A percentile compares a stretch with the other conserved stretches of the same genome.
phyloP scores from a whole-genome alignment of 2,888 invertebrate genomes.

The Agelastica alni region DNA sequence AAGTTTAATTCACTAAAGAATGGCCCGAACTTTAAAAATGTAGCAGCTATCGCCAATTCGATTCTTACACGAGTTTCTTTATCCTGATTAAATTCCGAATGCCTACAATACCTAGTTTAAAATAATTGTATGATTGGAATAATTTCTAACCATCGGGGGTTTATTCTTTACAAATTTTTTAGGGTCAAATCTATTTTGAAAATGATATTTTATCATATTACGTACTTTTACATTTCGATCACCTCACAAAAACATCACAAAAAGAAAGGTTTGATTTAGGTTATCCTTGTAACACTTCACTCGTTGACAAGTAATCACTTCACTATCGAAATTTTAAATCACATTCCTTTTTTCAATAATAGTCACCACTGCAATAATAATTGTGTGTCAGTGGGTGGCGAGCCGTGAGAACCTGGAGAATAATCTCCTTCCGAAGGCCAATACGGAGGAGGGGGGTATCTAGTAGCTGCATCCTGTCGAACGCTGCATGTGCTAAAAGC shows the following conservation, averaged over 20 bases:
- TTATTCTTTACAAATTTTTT: too few species aligned
- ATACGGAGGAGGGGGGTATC: constrained; percentile 42
- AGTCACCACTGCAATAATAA: constrained; percentile 53
- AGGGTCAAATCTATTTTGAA: too few species aligned
- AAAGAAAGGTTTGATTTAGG: constrained; percentile 18
- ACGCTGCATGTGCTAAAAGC: constrained; percentile 62
- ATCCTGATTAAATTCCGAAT: too few species aligned
- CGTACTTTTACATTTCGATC: constrained; percentile 1
- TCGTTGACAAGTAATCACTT: constrained; percentile 2
- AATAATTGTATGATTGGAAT: too few species aligned
- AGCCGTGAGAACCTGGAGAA: constrained; percentile 49
- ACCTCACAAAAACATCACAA: constrained; percentile 19
- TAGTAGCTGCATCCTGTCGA: constrained; percentile 56
- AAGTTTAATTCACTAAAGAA: too few species aligned
- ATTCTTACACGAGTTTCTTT: too few species aligned
- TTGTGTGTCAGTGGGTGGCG: constrained; percentile 52
- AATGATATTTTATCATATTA: too few species aligned
- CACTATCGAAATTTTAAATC: constrained; percentile 18
- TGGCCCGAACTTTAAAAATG: too few species aligned
- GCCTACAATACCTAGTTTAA: too few species aligned
- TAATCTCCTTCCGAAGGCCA: constrained; percentile 56
- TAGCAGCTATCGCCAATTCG: too few species aligned
- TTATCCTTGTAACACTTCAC: constrained; percentile 6
- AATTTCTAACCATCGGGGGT: too few species aligned
- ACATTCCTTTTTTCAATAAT: constrained; percentile 41